Base-by-base conservation (phyloP, 2,797 vertebrate genomes). In the Orestias chungarensis region DNA sequence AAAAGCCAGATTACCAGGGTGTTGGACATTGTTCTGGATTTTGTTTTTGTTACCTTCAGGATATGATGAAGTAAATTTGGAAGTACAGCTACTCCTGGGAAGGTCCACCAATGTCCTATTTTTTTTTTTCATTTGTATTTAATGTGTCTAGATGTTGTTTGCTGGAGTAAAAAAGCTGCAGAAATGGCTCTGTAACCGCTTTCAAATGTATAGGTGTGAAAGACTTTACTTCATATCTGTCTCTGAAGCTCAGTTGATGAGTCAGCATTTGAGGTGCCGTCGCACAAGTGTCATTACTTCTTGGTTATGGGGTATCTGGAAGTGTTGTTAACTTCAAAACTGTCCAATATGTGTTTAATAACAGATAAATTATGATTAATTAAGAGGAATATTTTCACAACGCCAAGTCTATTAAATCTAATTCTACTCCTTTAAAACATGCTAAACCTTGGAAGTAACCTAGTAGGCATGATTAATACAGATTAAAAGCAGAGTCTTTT, bases 361-460 rank as follows among this genome's bases (percentile, higher is more conserved):
- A n/a, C 23, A 11, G 11, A 50, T 25, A n/a, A 50, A n/a, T 50
- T 3, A 50, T n/a, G n/a, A 50, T n/a, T n/a, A 9, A 50, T n/a
- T 9, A 50, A 50, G 8, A 50, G 49, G 7, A 11, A n/a, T 3
- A 10, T 15, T 25, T 64, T 64, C 2, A 42, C 12, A 25, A 1
- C 50, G 73, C 67, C 75, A 66, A 65, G 50, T 27, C 81, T 80
- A 73, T 27, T 59, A 66, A 42, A 64, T 25, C 23, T 12, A 52
- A 12, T 42, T 46, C 46, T 50, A 69, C 47, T 70, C 66, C 40
- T 82, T 55, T 25, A 5, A 44, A 8, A 46, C 43, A 50, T 65
- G 29, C 49, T 68, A 73, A 75, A 72, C 79, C 40, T 54, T 42
- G 67, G 52, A 66, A 78, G 66, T 4, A 57, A 49, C 42, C 62